Base-by-base conservation (phyloP, 1,140 invertebrate genomes). In the Mycetomoellerius zeteki region DNA sequence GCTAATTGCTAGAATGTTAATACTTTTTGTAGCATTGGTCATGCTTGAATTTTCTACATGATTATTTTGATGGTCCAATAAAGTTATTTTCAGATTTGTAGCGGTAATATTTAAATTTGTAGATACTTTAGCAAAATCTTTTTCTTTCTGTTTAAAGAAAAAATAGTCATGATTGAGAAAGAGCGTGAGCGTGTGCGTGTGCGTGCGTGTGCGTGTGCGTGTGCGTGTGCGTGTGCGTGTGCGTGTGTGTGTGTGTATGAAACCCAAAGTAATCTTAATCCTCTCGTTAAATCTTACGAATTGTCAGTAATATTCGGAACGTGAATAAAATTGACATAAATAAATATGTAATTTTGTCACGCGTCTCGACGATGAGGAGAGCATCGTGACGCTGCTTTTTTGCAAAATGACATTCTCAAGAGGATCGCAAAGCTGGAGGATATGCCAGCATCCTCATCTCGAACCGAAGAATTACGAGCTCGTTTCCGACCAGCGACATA, bases 391-490 rank as follows among this genome's bases (percentile, higher is more conserved):
- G 10, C 65, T 47, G 47, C 24, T 76, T 56, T 19, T n/a, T n/a
- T 56, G 47, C 47, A 16, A 27, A 8, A 65, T 67, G 37, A 67
- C 37, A 7, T 72, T 16, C 24, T 69, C 62, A 24, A 12, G 16
- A 81, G 54, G 24, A 56, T 58, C 56, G n/a, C n/a, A 3, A 50
- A 54, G 4, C 30, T 27, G 56, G 19, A 33, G 64, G 27, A 50
- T 56, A 47, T 43, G 85, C 75, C 52, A 54, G 58, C 33, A 24
- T 76, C 37, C 82, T 89, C 54, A 78, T 58, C 37, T 72, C 65
- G 75, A 85, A 62, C 56, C 72, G 72, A 88, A 92, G 91, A 92
- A 91, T 91, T 91, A 91, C 78, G 88, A 88, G 86, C 86, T 80
- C 80, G 88, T 86, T 91, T 81, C 82, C 56, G 65, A 69, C 58